Evolutionary conservation across 1,140 invertebrate genomes (phyloP).

Genomic region (Prorops nasuta): DNA sequence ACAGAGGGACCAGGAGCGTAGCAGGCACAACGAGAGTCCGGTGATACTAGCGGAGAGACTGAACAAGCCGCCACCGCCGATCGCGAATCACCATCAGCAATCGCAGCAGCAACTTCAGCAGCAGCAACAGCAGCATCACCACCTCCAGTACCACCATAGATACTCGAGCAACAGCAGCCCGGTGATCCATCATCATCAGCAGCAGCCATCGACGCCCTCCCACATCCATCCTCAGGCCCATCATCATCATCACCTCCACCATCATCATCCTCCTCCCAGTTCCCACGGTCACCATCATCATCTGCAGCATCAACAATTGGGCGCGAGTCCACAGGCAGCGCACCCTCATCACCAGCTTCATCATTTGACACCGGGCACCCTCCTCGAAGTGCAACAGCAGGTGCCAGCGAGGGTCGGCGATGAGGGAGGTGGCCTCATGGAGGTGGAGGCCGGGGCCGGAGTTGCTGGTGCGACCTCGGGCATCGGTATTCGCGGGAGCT

Average conservation of each 20-base stretch:
- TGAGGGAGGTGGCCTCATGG: constrained; percentile 48
- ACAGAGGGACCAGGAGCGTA: constrained; percentile 48
- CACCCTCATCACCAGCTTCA: constrained; percentile 17
- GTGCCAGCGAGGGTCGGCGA: constrained; percentile 40
- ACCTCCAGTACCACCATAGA: constrained; percentile 24
- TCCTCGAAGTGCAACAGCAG: constrained; percentile 37
- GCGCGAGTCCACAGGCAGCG: constrained; percentile 15
- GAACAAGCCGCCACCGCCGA: constrained; percentile 43
- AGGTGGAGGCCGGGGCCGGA: constrained; percentile 46
- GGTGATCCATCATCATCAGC: constrained; percentile 19
- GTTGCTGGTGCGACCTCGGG: constrained; percentile 29
- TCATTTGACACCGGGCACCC: constrained; percentile 18
- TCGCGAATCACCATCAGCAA: constrained; percentile 23
- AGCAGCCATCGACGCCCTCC: constrained; percentile 14
- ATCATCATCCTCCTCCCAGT: constrained; percentile 10
- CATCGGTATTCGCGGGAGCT: constrained; percentile 30
- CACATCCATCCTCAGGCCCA: constrained; percentile 6
- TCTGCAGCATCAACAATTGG: constrained; percentile 21
- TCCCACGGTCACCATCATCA: constrained; percentile 28
- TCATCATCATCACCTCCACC: constrained; percentile 13
- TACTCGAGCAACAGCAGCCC: constrained; percentile 23
- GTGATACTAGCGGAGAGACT: constrained; percentile 51
- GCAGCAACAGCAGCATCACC: constrained; percentile 18
- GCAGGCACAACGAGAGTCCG: constrained; percentile 53
- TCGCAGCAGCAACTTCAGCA: constrained; percentile 19